Evolutionary conservation across 2,113 vertebrate genomes (phyloP).

Genomic region (Macquaria australasica): DNA sequence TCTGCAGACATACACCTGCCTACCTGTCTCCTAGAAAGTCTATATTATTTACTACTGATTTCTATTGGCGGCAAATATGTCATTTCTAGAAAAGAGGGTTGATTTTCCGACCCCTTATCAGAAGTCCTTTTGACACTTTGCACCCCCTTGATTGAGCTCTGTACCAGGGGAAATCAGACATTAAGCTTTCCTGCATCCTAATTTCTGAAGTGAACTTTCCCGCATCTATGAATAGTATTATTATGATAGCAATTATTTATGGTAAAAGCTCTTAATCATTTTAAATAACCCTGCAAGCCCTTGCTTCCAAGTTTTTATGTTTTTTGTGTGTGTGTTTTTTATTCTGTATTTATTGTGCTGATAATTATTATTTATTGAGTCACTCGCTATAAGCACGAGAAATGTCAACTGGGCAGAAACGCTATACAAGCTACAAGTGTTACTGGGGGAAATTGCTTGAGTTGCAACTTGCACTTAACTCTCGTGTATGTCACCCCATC

Average conservation of each 20-base stretch:
- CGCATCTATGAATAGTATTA: slow-evolving; percentile 30
- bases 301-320: neutral
- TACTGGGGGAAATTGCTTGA: slow-evolving; percentile 34
- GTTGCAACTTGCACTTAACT: slow-evolving; percentile 37
- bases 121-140: slow-evolving; percentile 10
- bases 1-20: slow-evolving; percentile 5
- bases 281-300: neutral
- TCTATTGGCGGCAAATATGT: neutral
- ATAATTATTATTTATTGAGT: neutral
- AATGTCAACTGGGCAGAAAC: slow-evolving; percentile 15
- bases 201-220: neutral
- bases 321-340: neutral
- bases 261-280: neutral
- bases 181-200: slow-evolving; percentile 18
- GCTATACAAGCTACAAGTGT: slow-evolving; percentile 2
- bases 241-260: neutral
- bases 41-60: neutral
- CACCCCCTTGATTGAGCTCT: slow-evolving; percentile 5
- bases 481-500: slow-evolving; percentile 22
- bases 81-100: neutral
- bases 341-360: neutral
- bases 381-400: neutral
- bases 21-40: neutral
- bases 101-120: slow-evolving; percentile 8
- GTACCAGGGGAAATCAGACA: neutral